phyloP scores from a whole-genome alignment of 2,113 vertebrate species.

The Chaetura pelagica region DNA sequence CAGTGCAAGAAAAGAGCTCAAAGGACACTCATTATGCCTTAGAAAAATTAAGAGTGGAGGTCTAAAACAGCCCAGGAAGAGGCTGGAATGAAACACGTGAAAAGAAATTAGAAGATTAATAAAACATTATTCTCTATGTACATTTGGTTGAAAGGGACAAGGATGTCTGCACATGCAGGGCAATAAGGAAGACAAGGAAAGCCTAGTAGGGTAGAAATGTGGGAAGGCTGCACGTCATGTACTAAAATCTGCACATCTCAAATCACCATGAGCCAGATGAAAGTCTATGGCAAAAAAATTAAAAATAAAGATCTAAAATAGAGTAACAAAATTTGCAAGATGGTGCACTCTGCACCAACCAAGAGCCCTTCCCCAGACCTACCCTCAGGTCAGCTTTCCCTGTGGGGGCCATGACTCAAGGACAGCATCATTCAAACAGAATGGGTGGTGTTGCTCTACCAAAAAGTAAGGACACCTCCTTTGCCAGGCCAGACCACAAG shows the following conservation, averaged over 20 bases:
- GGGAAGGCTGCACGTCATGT: neutral
- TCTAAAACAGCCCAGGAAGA: neutral
- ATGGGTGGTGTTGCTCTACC: neutral
- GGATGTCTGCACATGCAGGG: neutral
- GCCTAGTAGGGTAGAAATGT: neutral
- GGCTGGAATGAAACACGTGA: neutral
- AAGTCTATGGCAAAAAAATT: neutral
- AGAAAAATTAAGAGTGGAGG: neutral
- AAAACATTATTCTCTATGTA: neutral
- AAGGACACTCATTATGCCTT: neutral
- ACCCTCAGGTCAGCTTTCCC: neutral
- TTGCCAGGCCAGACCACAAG: neutral
- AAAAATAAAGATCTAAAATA: neutral
- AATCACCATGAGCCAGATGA: neutral
- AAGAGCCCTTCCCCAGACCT: neutral
- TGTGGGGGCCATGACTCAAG: neutral
- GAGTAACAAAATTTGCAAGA: neutral
- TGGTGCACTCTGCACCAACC: rapidly evolving
- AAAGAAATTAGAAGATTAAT: neutral
- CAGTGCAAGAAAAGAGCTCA: neutral
- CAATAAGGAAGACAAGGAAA: neutral
- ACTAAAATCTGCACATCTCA: neutral
- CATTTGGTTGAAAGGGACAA: neutral
- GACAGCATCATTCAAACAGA: neutral
- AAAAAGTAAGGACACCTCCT: neutral